Evolutionary conservation across 64 coral and sea anemone species (phyloP), one percentile per base, ranked within the genome.

Genomic region (Montipora efflorescens): DNA sequence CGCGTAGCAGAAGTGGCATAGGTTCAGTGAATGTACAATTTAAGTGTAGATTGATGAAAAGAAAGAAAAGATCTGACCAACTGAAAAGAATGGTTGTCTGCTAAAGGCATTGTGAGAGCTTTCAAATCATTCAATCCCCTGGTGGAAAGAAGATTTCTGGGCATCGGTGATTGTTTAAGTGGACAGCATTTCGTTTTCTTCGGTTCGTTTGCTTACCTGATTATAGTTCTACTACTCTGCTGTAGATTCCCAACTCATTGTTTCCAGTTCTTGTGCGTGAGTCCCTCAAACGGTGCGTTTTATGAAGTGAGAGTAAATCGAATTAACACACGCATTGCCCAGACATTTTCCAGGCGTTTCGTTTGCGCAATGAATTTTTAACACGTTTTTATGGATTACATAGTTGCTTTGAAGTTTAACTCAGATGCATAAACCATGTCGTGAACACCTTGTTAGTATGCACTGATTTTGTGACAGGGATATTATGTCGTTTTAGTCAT

Each of bases 291-390:
- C 5, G 14, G 55, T 64, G 9, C 14, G 59, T 85, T 51, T 85
- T 14, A 8, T 71, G 19, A 64, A 85, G 36, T 70, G 82, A 85
- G 82, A 47, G 82, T 70, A 85, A 85, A 85, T 85, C 5, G 66
- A 85, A 85, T 85, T 85, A 71, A 70, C 82, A 71, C 82, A 85
- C 61, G 82, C 82, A 85, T 67, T 36, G 43, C 66, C 18, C 47
- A 71, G 82, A 85, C 45, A 71, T 85, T 85, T 48, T 70, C 43
- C 64, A 85, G 81, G 59, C 57, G 59, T 83, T 45, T 83, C 81
- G 58, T 67, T 58, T 83, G 14, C 44, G 66, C 45, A 47, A 85
- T 85, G 46, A 85, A 85, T 85, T 48, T 85, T 85, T 85, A 85
- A 70, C 82, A 72, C 47, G 64, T 47, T 78, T 85, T 69, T 49